These are phyloP conservation scores for Phoxinus dragarum DNA, from an alignment of 2,797 vertebrate species.

Conservation along the genomic window DNA sequence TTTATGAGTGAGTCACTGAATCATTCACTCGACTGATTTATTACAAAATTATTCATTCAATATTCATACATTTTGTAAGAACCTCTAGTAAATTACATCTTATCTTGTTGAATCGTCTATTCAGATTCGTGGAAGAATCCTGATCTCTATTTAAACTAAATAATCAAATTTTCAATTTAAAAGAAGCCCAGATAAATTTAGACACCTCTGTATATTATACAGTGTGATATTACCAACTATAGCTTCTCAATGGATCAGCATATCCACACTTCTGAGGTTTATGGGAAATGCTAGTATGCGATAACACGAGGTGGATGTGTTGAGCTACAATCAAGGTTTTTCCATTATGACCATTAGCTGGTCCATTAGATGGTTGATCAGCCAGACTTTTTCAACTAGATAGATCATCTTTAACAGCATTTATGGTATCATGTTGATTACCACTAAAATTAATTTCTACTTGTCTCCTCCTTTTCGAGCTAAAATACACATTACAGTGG, in stretches of 20 bases:
- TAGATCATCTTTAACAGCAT: neutral
- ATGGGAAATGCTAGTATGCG: constrained; percentile 6
- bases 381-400: neutral
- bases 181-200: neutral
- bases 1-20: neutral
- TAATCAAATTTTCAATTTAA: neutral
- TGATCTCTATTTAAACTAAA: no score
- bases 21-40: neutral
- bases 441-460: no score
- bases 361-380: neutral
- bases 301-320: constrained; percentile 1
- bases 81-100: neutral
- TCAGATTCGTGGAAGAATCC: neutral
- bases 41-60: neutral
- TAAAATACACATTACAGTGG: neutral
- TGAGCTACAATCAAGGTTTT: neutral
- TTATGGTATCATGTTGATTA: neutral
- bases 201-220: neutral
- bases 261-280: neutral
- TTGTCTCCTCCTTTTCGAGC: neutral
- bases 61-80: neutral
- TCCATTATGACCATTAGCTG: neutral
- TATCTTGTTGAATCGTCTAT: neutral
- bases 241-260: constrained; percentile 2
- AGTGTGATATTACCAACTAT: constrained; percentile 9